Base-by-base conservation (phyloP, 2,888 invertebrate genomes). In the Drosophila anomelani region DNA sequence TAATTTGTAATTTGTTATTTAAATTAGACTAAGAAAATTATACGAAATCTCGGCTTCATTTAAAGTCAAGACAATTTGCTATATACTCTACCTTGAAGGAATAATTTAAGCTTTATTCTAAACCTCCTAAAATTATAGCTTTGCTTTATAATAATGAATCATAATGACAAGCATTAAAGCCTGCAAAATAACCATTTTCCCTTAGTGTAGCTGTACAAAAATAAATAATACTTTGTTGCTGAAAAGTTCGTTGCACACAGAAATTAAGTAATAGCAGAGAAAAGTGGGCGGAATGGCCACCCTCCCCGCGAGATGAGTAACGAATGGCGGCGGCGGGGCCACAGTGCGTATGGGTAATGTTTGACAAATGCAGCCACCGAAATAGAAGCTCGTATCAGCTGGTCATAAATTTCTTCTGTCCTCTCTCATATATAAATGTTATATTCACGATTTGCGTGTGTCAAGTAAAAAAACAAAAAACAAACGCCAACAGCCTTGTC, bases 241-340 rank as follows among this genome's bases (percentile, higher is more conserved):
- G 54, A 58, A 77, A 66, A 85, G 88, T 82, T 88, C 85, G 78
- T 62, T 79, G 86, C 56, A 72, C 83, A 82, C 47, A 17, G 47
- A 68, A 77, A 82, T 85, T 87, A 87, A 89, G 82, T 89, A 87
- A 89, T 79, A 73, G 72, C 58, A 55, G 26, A 39, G 39, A 56
- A 46, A 46, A 56, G 64, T 63, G 38, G 47, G 44, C 47, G 51
- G 51, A 2, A 26, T 10, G 26, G 20, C 2, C 4, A 1, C 39
- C 23, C 46, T 4, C 23, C 41, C 36, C 46, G 39, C 51, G 58
- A 66, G 88, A 84, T 88, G 88, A 84, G 81, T 84, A 83, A 84
- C 82, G 68, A 70, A 69, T 68, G 39, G 68, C 44, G 41, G 39
- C 36, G 41, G 17, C 41, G 43, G 41, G 41, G n/a, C 32, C 23